A percentile compares a stretch with the other conserved stretches of the same genome.
Evolutionary conservation across 2,113 vertebrate genomes (phyloP).

Genomic region (Canis aureus): DNA sequence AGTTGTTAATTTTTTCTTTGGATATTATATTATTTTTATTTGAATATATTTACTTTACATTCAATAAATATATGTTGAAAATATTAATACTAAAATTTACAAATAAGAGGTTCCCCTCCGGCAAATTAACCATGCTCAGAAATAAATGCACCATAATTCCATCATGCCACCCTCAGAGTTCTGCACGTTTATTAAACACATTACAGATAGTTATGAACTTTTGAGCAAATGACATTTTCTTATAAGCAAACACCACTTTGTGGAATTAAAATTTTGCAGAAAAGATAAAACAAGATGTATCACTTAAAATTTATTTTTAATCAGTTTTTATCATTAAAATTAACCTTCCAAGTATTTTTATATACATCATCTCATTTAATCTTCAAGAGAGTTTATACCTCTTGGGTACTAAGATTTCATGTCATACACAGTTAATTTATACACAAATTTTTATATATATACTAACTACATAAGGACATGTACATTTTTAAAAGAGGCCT

Average conservation of each 20-base stretch:
- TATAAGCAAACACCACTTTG: background rate
- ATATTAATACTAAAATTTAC: background rate
- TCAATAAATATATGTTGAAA: background rate
- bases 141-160: background rate
- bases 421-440: background rate
- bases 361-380: background rate
- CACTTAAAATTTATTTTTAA: background rate
- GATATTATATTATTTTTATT: background rate
- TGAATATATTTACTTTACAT: background rate
- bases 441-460: background rate
- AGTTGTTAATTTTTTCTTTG: background rate
- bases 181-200: background rate
- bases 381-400: background rate
- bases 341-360: background rate
- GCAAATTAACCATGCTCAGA: background rate
- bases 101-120: background rate
- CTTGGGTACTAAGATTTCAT: background rate
- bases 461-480: background rate
- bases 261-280: background rate
- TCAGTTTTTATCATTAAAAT: background rate
- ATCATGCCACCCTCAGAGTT: background rate
- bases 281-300: background rate
- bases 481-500: background rate
- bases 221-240: background rate
- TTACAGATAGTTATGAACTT: background rate